These are phyloP conservation scores for Eupithecia insigniata DNA, from an alignment of 2,888 invertebrate species.

Conservation along the genomic window DNA sequence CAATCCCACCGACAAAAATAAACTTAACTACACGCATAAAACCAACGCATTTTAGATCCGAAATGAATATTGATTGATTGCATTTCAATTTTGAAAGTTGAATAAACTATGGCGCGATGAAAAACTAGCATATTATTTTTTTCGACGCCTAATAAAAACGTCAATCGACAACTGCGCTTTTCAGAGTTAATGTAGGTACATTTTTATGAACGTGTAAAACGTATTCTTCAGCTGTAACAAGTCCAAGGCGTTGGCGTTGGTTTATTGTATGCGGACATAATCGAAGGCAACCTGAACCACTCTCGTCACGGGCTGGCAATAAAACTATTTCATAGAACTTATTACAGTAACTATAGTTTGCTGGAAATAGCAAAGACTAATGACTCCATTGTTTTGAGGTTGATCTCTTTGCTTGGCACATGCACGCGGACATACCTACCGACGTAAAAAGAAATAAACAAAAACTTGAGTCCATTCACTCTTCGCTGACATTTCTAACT, in stretches of 20 bases:
- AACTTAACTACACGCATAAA: conserved; percentile 49
- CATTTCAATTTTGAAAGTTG: conserved; percentile 47
- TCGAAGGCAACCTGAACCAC: conserved; percentile 26
- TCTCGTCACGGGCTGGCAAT: conserved; percentile 25
- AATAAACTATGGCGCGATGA: conserved; percentile 41
- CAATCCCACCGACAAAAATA: conserved; percentile 51
- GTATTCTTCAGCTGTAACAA: conserved; percentile 29
- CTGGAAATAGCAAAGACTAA: conserved; percentile 62
- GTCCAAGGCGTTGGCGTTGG: conserved; percentile 14
- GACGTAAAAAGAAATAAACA: conserved; percentile 72
- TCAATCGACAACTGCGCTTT: conserved; percentile 40
- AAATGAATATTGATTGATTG: conserved; percentile 51
- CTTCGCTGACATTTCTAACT: conserved; percentile 77
- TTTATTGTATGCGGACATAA: conserved; percentile 34
- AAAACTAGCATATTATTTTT: conserved; percentile 38
- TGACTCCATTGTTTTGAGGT: conserved; percentile 67
- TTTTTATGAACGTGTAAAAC: conserved; percentile 41
- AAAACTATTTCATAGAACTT: conserved; percentile 32
- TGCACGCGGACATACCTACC: conserved; percentile 74
- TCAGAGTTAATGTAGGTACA: conserved; percentile 28
- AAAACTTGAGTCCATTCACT: conserved; percentile 80
- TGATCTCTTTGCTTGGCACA: conserved; percentile 73
- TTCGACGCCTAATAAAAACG: conserved; percentile 43
- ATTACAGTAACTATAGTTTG: conserved; percentile 36
- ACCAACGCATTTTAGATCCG: conserved; percentile 46